Percentiles rank a stretch among this genome's conserved stretches.
These are phyloP conservation scores for Sarcophaga caerulescens DNA, from an alignment of 2,888 invertebrate species.

Conservation along the genomic window DNA sequence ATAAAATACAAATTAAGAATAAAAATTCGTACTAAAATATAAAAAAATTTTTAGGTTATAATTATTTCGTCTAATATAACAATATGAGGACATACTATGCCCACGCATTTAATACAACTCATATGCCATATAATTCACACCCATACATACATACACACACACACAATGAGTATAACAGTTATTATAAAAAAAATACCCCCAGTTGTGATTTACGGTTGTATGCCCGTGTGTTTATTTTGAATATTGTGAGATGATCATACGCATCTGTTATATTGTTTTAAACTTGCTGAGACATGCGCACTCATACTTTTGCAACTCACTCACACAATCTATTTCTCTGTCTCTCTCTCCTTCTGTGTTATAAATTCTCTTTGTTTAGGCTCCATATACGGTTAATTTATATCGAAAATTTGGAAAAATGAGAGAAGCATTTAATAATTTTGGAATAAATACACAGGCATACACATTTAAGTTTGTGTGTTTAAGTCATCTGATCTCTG, in stretches of 20 bases:
- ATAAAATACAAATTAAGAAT: neutral
- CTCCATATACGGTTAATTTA: slow-evolving; percentile 50
- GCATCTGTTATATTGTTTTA: slow-evolving; percentile 19
- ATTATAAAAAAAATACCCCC: too few species aligned
- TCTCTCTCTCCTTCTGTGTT: neutral
- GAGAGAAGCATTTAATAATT: slow-evolving; percentile 5
- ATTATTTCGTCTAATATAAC: too few species aligned
- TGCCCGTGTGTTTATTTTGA: neutral
- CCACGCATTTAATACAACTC: slow-evolving; percentile 46
- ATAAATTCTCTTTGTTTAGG: neutral
- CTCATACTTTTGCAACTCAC: neutral
- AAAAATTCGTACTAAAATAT: neutral
- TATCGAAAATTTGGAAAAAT: slow-evolving; percentile 26
- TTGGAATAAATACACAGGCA: neutral
- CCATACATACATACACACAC: too few species aligned
- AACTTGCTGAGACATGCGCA: slow-evolving; percentile 45
- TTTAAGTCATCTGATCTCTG: slow-evolving; percentile 36
- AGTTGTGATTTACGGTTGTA: neutral
- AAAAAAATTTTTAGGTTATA: slow-evolving; percentile 9
- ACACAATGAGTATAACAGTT: neutral
- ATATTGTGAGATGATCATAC: slow-evolving; percentile 25
- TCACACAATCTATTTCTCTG: neutral
- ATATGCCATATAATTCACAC: slow-evolving; percentile 10
- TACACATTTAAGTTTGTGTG: neutral
- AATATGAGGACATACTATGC: slow-evolving; percentile 42